These are phyloP conservation scores for Lingula anatina DNA, from an alignment of 2,888 invertebrate genomes.

Conservation along the genomic window DNA sequence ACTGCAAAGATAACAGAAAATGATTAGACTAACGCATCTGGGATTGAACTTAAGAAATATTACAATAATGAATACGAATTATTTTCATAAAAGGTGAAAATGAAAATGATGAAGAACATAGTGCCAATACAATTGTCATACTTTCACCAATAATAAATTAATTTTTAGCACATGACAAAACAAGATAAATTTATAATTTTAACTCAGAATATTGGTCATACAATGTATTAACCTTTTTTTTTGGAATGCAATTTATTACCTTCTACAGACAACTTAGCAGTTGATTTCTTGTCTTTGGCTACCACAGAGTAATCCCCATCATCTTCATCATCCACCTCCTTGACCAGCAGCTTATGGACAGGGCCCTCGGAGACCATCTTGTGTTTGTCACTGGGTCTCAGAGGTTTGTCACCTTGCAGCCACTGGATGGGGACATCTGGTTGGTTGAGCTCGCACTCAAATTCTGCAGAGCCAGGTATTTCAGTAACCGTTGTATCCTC, in stretches of 20 bases:
- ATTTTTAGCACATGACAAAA: no score
- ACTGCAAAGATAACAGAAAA: slow-evolving; percentile 17
- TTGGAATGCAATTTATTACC: no score
- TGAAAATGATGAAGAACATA: no score
- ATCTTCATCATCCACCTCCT: slow-evolving; percentile 73
- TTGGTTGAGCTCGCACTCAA: slow-evolving; percentile 88
- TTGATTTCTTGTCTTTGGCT: slow-evolving; percentile 37
- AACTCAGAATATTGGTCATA: no score
- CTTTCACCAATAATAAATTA: no score
- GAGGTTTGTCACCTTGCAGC: slow-evolving; percentile 85
- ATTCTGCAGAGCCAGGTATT: slow-evolving; percentile 59
- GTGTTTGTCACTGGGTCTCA: slow-evolving; percentile 58
- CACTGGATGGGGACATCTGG: slow-evolving; percentile 56
- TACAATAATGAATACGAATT: no score
- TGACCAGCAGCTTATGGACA: slow-evolving; percentile 65
- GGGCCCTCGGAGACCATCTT: slow-evolving; percentile 35
- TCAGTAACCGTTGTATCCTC: slow-evolving; percentile 12
- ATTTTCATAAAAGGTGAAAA: no score
- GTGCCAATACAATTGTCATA: no score
- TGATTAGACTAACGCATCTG: background rate
- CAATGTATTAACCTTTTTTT: no score
- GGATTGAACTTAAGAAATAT: no score
- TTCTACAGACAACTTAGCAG: slow-evolving; percentile 42
- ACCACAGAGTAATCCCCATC: slow-evolving; percentile 76
- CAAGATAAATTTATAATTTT: no score